Evolutionary conservation across 2,113 vertebrate species (phyloP).

Genomic region (Trinectes maculatus): DNA sequence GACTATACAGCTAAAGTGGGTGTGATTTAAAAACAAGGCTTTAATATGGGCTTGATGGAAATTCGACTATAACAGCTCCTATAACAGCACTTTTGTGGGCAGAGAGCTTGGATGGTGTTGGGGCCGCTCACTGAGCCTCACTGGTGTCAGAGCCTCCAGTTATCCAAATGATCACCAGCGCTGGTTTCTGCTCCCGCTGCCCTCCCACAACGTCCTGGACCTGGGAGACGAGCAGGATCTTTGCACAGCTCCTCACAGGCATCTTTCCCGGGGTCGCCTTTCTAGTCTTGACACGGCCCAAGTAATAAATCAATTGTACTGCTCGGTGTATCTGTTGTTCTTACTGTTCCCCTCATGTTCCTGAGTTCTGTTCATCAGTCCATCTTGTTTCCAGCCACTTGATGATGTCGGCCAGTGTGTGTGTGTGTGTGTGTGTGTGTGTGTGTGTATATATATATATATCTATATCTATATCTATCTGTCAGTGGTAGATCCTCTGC

Average conservation of each 20-base stretch:
- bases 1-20: conserved; percentile 27
- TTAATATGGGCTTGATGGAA: conserved; percentile 12
- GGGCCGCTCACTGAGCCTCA: neutral
- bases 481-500: neutral
- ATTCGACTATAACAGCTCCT: conserved; percentile 6
- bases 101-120: neutral
- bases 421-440: too few species aligned
- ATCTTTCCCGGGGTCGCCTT: too few species aligned
- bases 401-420: too few species aligned
- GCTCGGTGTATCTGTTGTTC: too few species aligned
- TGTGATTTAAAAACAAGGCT: conserved; percentile 34
- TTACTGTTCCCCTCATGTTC: neutral
- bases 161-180: neutral
- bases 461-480: too few species aligned
- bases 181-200: neutral
- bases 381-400: neutral
- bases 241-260: conserved; percentile 1
- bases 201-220: too few species aligned
- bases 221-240: too few species aligned
- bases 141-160: neutral
- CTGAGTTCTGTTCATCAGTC: neutral
- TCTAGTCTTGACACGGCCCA: too few species aligned
- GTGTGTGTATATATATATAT: too few species aligned
- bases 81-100: conserved; percentile 13
- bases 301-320: too few species aligned